Percentiles rank a stretch among this genome's conserved stretches.
Evolutionary conservation across 2,888 invertebrate species (phyloP).

Genomic region (Apamea monoglypha): DNA sequence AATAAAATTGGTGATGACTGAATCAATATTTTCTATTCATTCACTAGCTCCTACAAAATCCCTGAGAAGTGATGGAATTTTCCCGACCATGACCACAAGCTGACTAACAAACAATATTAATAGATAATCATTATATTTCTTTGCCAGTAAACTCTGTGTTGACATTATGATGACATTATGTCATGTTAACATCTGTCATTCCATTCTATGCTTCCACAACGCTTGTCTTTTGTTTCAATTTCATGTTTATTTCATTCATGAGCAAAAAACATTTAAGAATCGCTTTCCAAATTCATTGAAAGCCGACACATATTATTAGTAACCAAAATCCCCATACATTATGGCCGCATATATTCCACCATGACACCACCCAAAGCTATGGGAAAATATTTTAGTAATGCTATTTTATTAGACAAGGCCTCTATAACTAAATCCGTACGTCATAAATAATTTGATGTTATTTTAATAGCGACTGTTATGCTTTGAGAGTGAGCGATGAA

Average conservation of each 20-base stretch:
- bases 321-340: conserved; percentile 21
- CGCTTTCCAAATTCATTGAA: not conserved
- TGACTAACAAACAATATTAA: conserved; percentile 33
- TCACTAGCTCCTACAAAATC: not conserved
- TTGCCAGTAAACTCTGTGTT: conserved; percentile 17
- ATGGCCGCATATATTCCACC: conserved; percentile 21
- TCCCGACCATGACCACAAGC: conserved; percentile 10
- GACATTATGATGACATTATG: conserved; percentile 9
- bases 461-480: conserved; percentile 38
- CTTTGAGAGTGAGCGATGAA: conserved; percentile 36
- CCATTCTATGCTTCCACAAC: not conserved
- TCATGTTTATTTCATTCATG: not conserved
- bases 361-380: conserved; percentile 37
- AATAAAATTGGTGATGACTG: not conserved
- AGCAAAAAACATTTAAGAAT: conserved; percentile 3
- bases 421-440: conserved; percentile 41
- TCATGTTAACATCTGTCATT: conserved; percentile 14
- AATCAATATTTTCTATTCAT: not conserved
- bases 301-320: conserved; percentile 1
- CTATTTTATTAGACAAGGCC: conserved; percentile 62
- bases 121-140: conserved; percentile 5
- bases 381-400: conserved; percentile 57
- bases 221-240: not conserved
- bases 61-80: conserved; percentile 6
- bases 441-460: conserved; percentile 55